Evolutionary conservation across 2,113 vertebrate species (phyloP).

Genomic region (Pongo pygmaeus): DNA sequence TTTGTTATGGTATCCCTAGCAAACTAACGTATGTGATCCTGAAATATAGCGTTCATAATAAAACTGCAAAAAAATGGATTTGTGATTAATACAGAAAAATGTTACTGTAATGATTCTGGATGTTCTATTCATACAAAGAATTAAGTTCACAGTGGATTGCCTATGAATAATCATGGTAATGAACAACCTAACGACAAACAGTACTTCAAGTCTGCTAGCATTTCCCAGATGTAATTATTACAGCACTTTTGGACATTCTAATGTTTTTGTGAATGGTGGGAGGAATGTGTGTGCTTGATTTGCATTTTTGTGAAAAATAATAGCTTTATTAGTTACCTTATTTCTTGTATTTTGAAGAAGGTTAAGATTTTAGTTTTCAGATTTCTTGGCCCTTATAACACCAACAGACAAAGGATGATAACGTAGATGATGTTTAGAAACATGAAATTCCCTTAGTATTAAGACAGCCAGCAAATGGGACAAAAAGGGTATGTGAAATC

Average conservation of each 20-base stretch:
- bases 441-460: conserved; percentile 25
- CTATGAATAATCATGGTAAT: background rate
- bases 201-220: background rate
- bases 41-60: background rate
- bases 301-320: conserved; percentile 18
- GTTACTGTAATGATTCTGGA: background rate
- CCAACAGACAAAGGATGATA: background rate
- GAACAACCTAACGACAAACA: background rate
- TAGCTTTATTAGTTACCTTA: background rate
- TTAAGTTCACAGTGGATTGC: background rate
- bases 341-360: background rate
- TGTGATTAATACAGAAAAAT: conserved; percentile 6
- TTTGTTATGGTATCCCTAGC: background rate
- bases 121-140: background rate
- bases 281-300: background rate
- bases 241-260: background rate
- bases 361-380: conserved; percentile 26
- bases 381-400: background rate
- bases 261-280: background rate
- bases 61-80: background rate
- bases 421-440: background rate
- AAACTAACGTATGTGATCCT: background rate
- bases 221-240: background rate
- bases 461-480: background rate
- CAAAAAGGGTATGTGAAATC: background rate